Evolutionary conservation across 64 coral and sea anemone species (phyloP).

Genomic region (Acropora tenuis): DNA sequence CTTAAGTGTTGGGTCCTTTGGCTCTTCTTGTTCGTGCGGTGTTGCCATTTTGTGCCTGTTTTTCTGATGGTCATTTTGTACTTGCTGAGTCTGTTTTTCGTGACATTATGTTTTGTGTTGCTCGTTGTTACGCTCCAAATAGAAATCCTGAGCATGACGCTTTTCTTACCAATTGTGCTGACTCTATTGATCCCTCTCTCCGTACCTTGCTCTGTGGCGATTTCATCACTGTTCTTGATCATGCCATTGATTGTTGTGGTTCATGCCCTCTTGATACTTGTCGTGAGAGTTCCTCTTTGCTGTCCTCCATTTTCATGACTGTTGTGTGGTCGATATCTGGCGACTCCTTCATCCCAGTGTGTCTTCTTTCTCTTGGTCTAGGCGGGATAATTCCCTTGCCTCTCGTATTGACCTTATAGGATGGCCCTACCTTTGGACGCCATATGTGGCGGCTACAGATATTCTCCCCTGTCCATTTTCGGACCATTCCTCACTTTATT

Average conservation of each 20-base stretch:
- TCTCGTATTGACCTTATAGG: not conserved
- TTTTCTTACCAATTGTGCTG: not conserved
- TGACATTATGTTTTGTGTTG: not conserved
- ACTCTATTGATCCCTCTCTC: not conserved
- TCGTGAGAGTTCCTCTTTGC: not conserved
- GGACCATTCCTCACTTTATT: constrained; percentile 43
- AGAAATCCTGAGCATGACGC: not conserved
- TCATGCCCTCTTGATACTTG: not conserved
- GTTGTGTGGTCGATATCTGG: not conserved
- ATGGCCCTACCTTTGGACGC: not conserved
- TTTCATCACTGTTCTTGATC: not conserved
- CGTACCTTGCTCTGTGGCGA: not conserved
- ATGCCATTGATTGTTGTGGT: not conserved
- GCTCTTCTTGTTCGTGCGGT: not conserved
- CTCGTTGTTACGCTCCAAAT: constrained; percentile 19
- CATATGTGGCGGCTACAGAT: not conserved
- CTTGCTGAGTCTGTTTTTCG: not conserved
- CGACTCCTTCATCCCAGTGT: not conserved
- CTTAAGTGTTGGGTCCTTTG: not conserved
- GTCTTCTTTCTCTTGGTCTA: not conserved
- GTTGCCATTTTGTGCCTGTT: not conserved
- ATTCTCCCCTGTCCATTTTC: constrained; percentile 24
- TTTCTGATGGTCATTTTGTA: not conserved
- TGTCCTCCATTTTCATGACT: not conserved
- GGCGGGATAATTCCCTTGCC: not conserved